These are phyloP conservation scores for Harpalus rubripes DNA, from an alignment of 2,888 invertebrate genomes.

Conservation along the genomic window DNA sequence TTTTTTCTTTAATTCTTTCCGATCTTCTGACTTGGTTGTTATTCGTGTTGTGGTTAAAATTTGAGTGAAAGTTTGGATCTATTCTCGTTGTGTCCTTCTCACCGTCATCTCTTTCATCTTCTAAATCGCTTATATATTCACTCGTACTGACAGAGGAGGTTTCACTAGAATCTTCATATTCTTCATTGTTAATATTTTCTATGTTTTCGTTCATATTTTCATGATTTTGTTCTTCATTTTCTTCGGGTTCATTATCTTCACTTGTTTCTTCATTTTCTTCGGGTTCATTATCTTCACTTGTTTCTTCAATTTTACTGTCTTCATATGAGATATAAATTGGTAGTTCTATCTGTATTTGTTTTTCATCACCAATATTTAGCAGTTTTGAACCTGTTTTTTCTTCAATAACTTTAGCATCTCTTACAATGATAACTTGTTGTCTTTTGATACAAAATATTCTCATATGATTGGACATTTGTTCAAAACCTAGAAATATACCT, in stretches of 20 bases:
- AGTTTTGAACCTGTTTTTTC: constrained; percentile 4
- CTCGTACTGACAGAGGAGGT: not conserved
- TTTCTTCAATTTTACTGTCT: no score
- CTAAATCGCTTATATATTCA: not conserved
- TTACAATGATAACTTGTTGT: no score
- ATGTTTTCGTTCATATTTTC: not conserved
- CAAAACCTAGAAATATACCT: no score
- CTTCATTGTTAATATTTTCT: not conserved
- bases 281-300: no score
- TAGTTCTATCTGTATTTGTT: not conserved
- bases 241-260: no score
- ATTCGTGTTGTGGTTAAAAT: not conserved
- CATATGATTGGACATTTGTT: no score
- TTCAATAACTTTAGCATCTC: constrained; percentile 11
- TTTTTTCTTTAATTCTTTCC: not conserved
- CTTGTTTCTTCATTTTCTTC: no score
- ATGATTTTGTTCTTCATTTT: not conserved
- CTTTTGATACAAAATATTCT: no score
- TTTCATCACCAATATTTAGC: not conserved
- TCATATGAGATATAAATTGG: not conserved
- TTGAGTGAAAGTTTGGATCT: not conserved
- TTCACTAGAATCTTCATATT: not conserved
- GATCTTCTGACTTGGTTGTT: constrained; percentile 20
- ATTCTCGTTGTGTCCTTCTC: not conserved
- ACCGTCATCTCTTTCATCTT: not conserved